Percentiles rank a stretch among this genome's conserved stretches.
Evolutionary conservation across 1,140 invertebrate species (phyloP).

Genomic region (Paraescarpia echinospica): DNA sequence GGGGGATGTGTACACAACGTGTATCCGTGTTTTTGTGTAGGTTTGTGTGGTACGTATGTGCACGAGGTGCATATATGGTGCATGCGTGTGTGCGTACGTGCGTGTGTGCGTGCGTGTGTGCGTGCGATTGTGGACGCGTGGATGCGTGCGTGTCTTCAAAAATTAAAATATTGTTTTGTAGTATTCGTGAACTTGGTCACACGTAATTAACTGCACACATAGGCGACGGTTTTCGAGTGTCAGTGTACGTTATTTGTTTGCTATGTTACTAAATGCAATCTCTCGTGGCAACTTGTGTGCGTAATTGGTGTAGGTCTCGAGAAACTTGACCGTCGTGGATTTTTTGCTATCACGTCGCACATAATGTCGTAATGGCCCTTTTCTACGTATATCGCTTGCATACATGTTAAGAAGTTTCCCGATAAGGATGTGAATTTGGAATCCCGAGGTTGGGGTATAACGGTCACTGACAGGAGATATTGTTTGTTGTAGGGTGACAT

Average conservation of each 20-base stretch:
- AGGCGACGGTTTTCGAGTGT: background rate
- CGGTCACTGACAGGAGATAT: background rate
- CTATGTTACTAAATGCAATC: too few species aligned
- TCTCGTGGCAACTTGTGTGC: too few species aligned
- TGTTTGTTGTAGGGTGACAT: background rate
- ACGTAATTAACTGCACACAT: background rate
- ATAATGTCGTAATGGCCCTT: too few species aligned
- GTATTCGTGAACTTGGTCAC: background rate
- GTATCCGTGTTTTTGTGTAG: background rate
- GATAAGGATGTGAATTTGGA: too few species aligned
- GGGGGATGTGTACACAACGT: background rate
- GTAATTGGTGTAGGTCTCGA: too few species aligned
- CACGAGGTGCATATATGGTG: too few species aligned
- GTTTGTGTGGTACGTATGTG: background rate
- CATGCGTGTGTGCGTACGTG: background rate
- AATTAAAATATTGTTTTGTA: background rate
- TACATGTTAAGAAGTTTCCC: too few species aligned
- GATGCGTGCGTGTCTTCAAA: background rate
- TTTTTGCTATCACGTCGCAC: too few species aligned
- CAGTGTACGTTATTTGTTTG: too few species aligned
- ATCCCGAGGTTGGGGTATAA: background rate
- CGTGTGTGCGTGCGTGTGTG: background rate
- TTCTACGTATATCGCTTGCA: too few species aligned
- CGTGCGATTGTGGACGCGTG: background rate
- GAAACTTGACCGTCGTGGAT: too few species aligned